Evolutionary conservation across 2,888 invertebrate genomes (phyloP).

Genomic region (Gasteruption jaculator): DNA sequence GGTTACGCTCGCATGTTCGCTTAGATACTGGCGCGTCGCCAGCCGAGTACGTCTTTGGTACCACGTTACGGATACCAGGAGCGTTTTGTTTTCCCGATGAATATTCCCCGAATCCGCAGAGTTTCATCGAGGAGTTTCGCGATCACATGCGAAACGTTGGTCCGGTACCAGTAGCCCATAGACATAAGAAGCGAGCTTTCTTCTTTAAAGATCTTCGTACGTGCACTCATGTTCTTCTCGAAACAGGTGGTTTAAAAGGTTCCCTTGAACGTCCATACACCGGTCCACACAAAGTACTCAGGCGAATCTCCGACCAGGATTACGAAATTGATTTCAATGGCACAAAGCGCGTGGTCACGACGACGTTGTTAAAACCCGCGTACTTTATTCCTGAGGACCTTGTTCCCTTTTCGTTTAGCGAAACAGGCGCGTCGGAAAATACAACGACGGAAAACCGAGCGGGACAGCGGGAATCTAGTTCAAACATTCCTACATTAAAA

Average conservation of each 20-base stretch:
- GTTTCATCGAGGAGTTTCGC: conserved; percentile 9
- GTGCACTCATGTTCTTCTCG: conserved; percentile 17
- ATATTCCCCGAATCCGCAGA: not conserved
- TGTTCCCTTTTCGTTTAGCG: too few species aligned
- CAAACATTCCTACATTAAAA: too few species aligned
- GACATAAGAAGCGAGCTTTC: conserved; percentile 10
- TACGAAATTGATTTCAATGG: conserved; percentile 8
- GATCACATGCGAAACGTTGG: conserved; percentile 13
- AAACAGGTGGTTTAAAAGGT: conserved; percentile 1
- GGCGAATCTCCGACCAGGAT: conserved; percentile 8
- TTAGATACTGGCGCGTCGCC: conserved; percentile 20
- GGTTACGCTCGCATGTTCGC: conserved; percentile 20
- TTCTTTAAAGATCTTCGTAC: conserved; percentile 9
- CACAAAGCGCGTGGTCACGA: conserved; percentile 1
- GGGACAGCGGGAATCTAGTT: too few species aligned
- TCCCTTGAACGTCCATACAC: conserved; percentile 16
- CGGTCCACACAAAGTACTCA: conserved; percentile 15
- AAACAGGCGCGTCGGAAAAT: too few species aligned
- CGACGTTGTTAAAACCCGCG: conserved; percentile 11
- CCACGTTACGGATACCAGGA: conserved; percentile 22
- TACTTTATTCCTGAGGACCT: too few species aligned
- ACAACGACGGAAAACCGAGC: too few species aligned
- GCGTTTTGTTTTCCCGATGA: conserved; percentile 16
- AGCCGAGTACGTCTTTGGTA: conserved; percentile 26
- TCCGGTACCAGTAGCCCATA: conserved; percentile 16